phyloP scores from a whole-genome alignment of 92 coral and sea anemone genomes.

The Porites lobata region DNA sequence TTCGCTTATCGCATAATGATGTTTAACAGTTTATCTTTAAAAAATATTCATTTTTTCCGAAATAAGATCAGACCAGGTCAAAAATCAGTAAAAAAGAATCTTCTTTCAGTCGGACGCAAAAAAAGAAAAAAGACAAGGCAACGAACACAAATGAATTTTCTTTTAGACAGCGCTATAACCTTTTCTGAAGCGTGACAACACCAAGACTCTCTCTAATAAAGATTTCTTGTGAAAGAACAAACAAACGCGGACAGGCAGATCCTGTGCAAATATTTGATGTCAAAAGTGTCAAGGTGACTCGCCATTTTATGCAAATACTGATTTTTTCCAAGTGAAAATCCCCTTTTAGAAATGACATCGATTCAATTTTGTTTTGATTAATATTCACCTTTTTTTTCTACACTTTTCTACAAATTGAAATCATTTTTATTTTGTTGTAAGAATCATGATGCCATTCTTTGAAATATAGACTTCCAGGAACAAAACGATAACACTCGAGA shows the following conservation, averaged over 20 bases:
- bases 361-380: not conserved
- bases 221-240: slow-evolving; percentile 4
- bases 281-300: slow-evolving; percentile 6
- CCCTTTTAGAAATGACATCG: not conserved
- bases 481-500: no score
- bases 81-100: not conserved
- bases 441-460: no score
- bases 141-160: not conserved
- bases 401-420: not conserved
- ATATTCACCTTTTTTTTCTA: not conserved
- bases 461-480: no score
- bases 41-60: no score
- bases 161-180: not conserved
- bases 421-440: not conserved
- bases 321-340: not conserved
- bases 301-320: slow-evolving; percentile 11
- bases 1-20: no score
- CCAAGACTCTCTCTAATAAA: not conserved
- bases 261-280: slow-evolving; percentile 18
- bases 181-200: not conserved
- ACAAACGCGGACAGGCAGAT: not conserved
- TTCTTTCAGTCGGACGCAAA: not conserved
- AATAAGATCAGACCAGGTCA: not conserved
- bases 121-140: not conserved
- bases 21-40: no score